These are phyloP conservation scores for Crematogaster levior DNA, from an alignment of 2,888 invertebrate genomes.

Conservation along the genomic window DNA sequence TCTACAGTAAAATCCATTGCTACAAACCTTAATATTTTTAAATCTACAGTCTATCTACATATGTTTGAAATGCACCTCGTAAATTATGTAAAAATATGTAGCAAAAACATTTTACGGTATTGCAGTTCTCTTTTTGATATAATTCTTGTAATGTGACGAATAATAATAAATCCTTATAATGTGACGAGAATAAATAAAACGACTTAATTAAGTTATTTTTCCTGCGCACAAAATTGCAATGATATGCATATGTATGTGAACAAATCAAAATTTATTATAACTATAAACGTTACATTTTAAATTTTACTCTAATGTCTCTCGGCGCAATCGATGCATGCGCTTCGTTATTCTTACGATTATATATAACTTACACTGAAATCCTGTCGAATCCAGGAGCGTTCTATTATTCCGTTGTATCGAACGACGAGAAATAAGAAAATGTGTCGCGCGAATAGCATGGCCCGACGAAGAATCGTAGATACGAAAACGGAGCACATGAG, in stretches of 20 bases:
- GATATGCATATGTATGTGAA: background rate
- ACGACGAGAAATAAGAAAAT: slow-evolving; percentile 41
- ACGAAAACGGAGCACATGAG: slow-evolving; percentile 56
- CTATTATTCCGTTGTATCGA: slow-evolving; percentile 22
- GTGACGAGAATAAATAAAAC: background rate
- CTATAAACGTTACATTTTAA: slow-evolving; percentile 5
- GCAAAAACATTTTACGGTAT: background rate
- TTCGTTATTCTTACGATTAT: slow-evolving; percentile 6
- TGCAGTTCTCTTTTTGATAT: background rate
- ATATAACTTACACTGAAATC: slow-evolving; percentile 8
- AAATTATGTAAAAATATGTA: background rate
- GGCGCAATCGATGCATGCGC: background rate
- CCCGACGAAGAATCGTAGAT: slow-evolving; percentile 50
- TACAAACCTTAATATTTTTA: background rate
- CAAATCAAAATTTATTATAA: background rate
- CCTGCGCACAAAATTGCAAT: background rate
- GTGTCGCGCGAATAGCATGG: slow-evolving; percentile 45
- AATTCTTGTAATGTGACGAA: background rate
- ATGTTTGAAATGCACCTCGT: no score
- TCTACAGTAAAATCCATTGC: background rate
- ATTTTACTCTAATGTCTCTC: slow-evolving; percentile 12
- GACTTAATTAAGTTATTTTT: background rate
- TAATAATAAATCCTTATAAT: no score
- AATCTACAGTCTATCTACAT: background rate
- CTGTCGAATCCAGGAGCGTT: slow-evolving; percentile 16